Evolutionary conservation across 2,113 vertebrate genomes (phyloP).

Genomic region (Odontophorus gujanensis): DNA sequence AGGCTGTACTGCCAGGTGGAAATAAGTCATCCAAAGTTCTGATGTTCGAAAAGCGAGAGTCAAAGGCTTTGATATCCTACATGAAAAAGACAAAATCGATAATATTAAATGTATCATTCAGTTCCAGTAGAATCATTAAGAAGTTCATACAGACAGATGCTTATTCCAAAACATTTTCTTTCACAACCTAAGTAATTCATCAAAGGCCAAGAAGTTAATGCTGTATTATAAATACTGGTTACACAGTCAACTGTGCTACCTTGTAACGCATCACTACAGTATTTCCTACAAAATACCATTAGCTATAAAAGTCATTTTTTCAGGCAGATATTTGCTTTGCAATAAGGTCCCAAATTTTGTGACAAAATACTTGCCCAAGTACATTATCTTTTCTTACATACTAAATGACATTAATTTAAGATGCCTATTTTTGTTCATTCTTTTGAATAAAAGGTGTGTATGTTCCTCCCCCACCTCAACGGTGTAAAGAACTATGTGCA

Average conservation of each 20-base stretch:
- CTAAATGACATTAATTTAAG: background rate
- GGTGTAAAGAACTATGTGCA: background rate
- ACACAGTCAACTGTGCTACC: background rate
- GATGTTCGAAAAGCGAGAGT: slow-evolving; percentile 85
- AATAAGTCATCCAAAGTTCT: slow-evolving; percentile 93
- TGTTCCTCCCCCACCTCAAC: background rate
- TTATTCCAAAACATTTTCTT: background rate
- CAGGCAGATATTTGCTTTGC: background rate
- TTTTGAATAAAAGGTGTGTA: background rate
- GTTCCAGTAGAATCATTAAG: background rate
- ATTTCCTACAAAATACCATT: background rate
- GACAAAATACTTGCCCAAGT: background rate
- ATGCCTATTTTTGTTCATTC: background rate
- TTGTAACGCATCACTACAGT: background rate
- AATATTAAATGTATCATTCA: background rate
- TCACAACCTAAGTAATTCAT: background rate
- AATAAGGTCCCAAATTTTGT: background rate
- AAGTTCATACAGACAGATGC: background rate
- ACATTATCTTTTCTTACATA: background rate
- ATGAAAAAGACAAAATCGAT: slow-evolving; percentile 39
- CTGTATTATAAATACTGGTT: background rate
- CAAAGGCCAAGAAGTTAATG: background rate
- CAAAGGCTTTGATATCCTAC: slow-evolving; percentile 92
- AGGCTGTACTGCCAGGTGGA: slow-evolving; percentile 85
- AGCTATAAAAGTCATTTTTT: background rate